Evolutionary conservation across 2,797 vertebrate species (phyloP), one percentile per base, ranked within the genome.

Genomic region (Takifugu rubripes): DNA sequence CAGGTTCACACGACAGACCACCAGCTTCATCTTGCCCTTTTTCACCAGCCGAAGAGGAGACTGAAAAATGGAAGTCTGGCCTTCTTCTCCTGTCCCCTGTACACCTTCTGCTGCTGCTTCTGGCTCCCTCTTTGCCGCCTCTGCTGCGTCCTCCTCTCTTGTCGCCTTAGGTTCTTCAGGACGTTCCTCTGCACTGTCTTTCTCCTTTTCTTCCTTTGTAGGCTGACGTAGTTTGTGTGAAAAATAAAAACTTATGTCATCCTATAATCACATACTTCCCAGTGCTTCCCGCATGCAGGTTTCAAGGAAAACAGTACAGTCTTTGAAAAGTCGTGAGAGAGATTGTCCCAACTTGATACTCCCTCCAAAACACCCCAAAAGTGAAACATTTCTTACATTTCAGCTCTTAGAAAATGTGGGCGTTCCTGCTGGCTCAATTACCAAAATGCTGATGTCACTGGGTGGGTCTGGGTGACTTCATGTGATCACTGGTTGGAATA

Each of bases 1-100:
- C 51, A 98, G 91, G 53, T 81, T 81, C 65, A 99, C 94, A 54
- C 92, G 93, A 85, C 95, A 97, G 64, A 90, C 91, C 61, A 95
- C 90, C 59, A 93, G 90, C 88, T 96, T 98, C 86, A 93, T 91
- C 89, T 86, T 90, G 53, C 44, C 70, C 72, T 94, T 99, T 88
- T 93, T 96, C 69, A 91, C 81, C 66, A 92, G 76, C 72, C 93
- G 95, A 56, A 91, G 91, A 51, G 90, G 84, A 53, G 89, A 77
- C 56, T 79, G 88, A 52, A 87, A 85, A 73, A 87, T 82, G 33
- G 92, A 92, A 86, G 91, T 45, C 85, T 91, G 81, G 84, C 74
- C 81, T 64, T 74, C 81, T 72, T 55, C 87, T 59, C 24, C 67
- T 63, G 54, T 81, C 60, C 77, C 66, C 17, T 42, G 54, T 25